Percentiles rank a stretch among this genome's conserved stretches.
phyloP scores from a whole-genome alignment of 2,113 vertebrate genomes.

The Gasterosteus aculeatus region DNA sequence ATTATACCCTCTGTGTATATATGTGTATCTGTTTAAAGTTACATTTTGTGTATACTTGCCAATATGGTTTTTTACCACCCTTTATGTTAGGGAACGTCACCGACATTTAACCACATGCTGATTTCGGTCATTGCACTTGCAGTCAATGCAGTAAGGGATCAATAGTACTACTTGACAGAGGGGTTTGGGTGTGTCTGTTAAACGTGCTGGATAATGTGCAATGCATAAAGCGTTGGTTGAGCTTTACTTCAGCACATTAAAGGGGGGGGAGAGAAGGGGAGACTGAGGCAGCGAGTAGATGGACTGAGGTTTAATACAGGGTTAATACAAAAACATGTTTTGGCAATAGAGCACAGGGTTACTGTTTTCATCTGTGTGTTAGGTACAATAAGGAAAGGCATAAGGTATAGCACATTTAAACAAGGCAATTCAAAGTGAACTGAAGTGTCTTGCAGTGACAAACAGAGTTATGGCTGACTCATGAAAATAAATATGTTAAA shows the following conservation, averaged over 20 bases:
- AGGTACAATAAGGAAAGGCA: background rate
- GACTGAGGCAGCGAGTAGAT: too few species aligned
- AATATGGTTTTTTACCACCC: background rate
- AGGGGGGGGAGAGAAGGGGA: too few species aligned
- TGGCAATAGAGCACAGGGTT: background rate
- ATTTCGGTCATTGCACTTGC: conserved; percentile 9
- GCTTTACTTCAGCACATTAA: background rate
- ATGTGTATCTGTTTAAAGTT: background rate
- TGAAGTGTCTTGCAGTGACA: background rate
- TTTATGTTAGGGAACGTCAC: background rate
- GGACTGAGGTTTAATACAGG: background rate
- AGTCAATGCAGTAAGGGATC: conserved; percentile 14
- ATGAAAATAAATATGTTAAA: background rate
- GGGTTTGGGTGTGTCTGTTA: background rate
- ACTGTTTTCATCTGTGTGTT: background rate
- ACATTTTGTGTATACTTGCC: background rate
- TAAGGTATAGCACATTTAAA: too few species aligned
- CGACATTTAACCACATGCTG: background rate
- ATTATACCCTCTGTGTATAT: background rate
- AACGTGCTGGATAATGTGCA: conserved; percentile 4
- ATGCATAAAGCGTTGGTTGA: background rate
- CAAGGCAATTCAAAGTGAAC: background rate
- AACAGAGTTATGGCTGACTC: background rate
- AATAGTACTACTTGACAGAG: background rate
- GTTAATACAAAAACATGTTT: background rate